Base-by-base conservation (phyloP, 2,797 vertebrate species). In the Neopelma chrysocephalum region DNA sequence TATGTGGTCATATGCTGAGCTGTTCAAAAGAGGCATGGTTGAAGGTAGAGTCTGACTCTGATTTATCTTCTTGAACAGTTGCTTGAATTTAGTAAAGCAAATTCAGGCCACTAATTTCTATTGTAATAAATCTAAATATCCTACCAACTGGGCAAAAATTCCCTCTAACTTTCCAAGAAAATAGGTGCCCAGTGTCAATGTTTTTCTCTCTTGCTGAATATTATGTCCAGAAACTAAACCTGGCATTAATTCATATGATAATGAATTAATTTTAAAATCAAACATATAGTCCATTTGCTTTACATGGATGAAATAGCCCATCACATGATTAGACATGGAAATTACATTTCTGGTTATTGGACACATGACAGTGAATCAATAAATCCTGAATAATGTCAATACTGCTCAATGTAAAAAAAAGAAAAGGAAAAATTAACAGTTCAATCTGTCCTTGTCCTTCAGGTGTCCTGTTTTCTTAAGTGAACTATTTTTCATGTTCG, bases 221-320 rank as follows among this genome's bases (percentile, higher is more conserved):
- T 23, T 79, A 60, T 54, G 23, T 31, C 38, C 58, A 88, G 89
- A 94, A 38, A 5, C 15, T 47, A 60, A 89, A 60, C 20, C 8
- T 90, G 88, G 20, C 42, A 78, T 66, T 96, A 88, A 91, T 78
- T 95, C 57, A 20, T 45, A 83, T 38, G 64, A 53, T 77, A 91
- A 62, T 71, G 45, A 89, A 68, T 71, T 89, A 43, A 72, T 66
- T 93, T 89, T 94, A n/a, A 94, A 93, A 13, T 90, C n/a, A 86
- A 71, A 85, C 60, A 61, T 91, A 42, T 82, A 23, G 62, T 77
- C 64, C 48, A 51, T 89, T 95, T 78, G 15, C 11, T 88, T 90
- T 91, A 34, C 53, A 11, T 70, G 26, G 26, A 40, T 80, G 50
- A 81, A 64, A 86, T 21, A 90, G 70, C 7, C 19, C 53, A 20